Evolutionary conservation across 2,113 vertebrate genomes (phyloP).

Genomic region (Columba janthina): DNA sequence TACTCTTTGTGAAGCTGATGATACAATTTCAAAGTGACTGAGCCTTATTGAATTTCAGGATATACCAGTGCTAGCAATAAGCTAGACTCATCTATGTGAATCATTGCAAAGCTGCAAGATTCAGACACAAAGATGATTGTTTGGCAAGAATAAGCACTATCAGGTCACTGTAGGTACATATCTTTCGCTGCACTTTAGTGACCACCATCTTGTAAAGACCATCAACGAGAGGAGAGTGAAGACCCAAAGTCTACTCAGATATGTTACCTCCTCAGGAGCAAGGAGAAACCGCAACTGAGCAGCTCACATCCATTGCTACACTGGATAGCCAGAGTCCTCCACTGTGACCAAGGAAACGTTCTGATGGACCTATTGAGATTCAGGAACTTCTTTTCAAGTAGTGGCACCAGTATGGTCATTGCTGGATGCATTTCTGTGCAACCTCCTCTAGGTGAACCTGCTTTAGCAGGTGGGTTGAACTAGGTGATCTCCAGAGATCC

Average conservation of each 20-base stretch:
- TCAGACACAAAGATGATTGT: not conserved
- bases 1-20: not conserved
- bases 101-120: not conserved
- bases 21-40: not conserved
- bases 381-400: not conserved
- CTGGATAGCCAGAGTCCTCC: not conserved
- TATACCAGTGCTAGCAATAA: not conserved
- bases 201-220: not conserved
- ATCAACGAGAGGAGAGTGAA: not conserved
- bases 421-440: too few relatives aligned
- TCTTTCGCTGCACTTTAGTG: not conserved
- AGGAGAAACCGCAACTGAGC: not conserved
- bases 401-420: not conserved
- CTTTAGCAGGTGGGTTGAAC: too few relatives aligned
- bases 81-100: not conserved
- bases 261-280: not conserved
- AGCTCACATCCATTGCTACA: not conserved
- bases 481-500: too few relatives aligned
- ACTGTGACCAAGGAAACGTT: not conserved
- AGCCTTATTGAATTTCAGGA: not conserved
- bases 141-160: not conserved
- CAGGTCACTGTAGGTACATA: not conserved
- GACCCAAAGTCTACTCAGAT: not conserved
- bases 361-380: not conserved
- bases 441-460: too few relatives aligned